phyloP scores from a whole-genome alignment of 2,888 invertebrate genomes.

The Mesochorus sp. region DNA sequence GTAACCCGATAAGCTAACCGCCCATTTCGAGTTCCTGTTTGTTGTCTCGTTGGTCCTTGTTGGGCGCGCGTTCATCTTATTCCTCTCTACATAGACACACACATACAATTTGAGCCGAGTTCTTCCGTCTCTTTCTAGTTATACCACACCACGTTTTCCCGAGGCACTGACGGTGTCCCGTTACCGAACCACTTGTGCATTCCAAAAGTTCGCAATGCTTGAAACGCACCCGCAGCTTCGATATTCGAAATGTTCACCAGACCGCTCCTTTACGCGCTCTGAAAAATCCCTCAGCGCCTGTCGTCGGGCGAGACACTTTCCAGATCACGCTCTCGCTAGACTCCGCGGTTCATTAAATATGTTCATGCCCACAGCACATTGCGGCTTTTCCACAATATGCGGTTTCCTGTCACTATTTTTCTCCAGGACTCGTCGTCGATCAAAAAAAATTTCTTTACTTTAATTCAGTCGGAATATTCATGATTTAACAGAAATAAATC shows the following conservation, averaged over 20 bases:
- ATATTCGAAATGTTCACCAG: constrained; percentile 26
- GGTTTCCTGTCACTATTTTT: constrained; percentile 59
- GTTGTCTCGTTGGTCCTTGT: constrained; percentile 66
- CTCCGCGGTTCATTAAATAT: constrained; percentile 67
- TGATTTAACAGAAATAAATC: neutral
- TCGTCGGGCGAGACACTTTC: constrained; percentile 67
- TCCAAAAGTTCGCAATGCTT: constrained; percentile 60
- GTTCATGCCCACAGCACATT: constrained; percentile 52
- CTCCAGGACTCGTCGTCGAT: neutral
- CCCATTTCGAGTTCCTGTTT: constrained; percentile 76
- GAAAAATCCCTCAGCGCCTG: constrained; percentile 56
- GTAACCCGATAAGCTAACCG: constrained; percentile 73
- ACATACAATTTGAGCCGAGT: too few relatives aligned
- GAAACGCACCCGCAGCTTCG: constrained; percentile 54
- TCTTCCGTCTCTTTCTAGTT: neutral
- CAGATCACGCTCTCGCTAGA: constrained; percentile 61
- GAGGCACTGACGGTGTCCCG: constrained; percentile 55
- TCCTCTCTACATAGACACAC: constrained; percentile 1
- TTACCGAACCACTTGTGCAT: constrained; percentile 66
- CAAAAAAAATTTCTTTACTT: neutral
- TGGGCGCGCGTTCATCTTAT: neutral
- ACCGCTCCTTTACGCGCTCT: neutral
- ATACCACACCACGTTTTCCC: neutral
- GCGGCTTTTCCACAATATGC: constrained; percentile 59
- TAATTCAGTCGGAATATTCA: neutral